These are phyloP conservation scores for Scomber japonicus DNA, from an alignment of 2,113 vertebrate species.

Conservation along the genomic window DNA sequence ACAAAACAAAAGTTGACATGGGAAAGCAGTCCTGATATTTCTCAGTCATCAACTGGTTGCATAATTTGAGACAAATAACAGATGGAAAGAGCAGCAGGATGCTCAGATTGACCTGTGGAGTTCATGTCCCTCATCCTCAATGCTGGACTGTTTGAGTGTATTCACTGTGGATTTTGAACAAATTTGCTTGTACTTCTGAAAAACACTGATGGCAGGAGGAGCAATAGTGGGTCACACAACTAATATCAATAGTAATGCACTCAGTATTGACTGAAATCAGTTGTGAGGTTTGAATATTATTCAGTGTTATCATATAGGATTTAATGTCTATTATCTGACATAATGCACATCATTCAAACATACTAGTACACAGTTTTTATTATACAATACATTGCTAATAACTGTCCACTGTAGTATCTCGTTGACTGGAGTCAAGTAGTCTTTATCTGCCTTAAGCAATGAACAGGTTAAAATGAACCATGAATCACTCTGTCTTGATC, in stretches of 20 bases:
- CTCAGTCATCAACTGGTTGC: neutral
- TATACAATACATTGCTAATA: neutral
- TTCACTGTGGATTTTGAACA: slow-evolving; percentile 6
- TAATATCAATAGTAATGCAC: neutral
- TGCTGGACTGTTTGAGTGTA: neutral
- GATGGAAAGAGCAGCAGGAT: slow-evolving; percentile 52
- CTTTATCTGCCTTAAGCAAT: neutral
- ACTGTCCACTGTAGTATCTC: neutral
- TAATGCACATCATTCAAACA: neutral
- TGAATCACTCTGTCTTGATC: neutral
- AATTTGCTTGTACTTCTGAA: neutral
- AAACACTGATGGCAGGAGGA: too few relatives aligned
- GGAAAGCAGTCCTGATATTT: neutral
- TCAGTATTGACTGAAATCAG: neutral
- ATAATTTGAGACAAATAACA: slow-evolving; percentile 24
- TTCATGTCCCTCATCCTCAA: neutral
- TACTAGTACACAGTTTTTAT: neutral
- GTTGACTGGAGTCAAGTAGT: neutral
- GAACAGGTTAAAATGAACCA: neutral
- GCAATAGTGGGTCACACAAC: neutral
- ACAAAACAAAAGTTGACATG: slow-evolving; percentile 5
- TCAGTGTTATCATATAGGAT: neutral
- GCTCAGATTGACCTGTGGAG: slow-evolving; percentile 17
- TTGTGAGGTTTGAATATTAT: too few relatives aligned
- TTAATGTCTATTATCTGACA: neutral